Base-by-base conservation (phyloP, 2,113 vertebrate genomes). In the Larimichthys polyactis region DNA sequence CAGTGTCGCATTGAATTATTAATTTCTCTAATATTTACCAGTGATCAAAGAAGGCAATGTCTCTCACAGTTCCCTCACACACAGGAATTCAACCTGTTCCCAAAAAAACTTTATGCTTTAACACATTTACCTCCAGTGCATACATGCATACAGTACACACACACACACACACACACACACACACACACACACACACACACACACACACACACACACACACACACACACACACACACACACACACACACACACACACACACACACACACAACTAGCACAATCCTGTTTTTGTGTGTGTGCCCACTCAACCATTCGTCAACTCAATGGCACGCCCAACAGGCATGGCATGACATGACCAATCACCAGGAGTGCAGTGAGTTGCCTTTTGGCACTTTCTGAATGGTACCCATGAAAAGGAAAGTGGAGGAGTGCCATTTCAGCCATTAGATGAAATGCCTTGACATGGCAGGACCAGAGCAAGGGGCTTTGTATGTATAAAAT, bases 401-500 rank as follows among this genome's bases (percentile, higher is more conserved):
- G 83, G 79, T 71, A 49, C 55, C 77, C 63, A 72, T 70, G 83
- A 83, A 94, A 88, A 91, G 83, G 22, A 74, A 75, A 79, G 79
- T 48, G 54, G 68, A 90, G 65, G 69, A 85, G 81, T 77, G 67
- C 79, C 85, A 89, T 87, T 90, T 87, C 67, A 85, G 75, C 90
- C 83, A 92, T 94, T 93, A 93, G 70, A 89, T 79, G 73, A 92
- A 88, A 92, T 83, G 84, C 73, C 80, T 91, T 65, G 89, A 87
- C 70, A 5, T 71, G 71, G 71, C 72, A 43, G 59, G 70, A 72
- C 40, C 71, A 74, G 76, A 84, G 65, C 79, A 81, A 89, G 75
- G 75, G 75, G 82, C 79, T 87, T 9, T 80, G 77, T 68, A 65
- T 82, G 77, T 79, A 75, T 90, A 76, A 93, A 93, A 94, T 85